Conservation (phyloP, 2,113 vertebrate genomes). For the Piaya cayana region DNA sequence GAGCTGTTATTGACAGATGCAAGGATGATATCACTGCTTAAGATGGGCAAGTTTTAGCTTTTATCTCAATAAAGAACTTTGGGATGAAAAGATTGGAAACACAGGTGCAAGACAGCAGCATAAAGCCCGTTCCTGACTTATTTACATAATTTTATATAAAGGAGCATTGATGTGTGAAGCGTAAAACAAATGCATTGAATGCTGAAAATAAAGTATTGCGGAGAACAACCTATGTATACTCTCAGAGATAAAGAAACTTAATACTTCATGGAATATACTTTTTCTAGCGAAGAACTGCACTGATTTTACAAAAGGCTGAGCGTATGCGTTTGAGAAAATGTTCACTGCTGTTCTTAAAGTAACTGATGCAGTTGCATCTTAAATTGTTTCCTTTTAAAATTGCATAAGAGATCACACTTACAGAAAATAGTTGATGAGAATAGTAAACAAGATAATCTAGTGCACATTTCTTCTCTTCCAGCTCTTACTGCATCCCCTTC, state of each 20-base stretch:
- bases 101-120: slow-evolving; percentile 37
- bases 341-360: not conserved
- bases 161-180: slow-evolving; percentile 11
- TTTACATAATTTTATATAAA: slow-evolving; percentile 65
- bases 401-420: not conserved
- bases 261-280: slow-evolving; percentile 43
- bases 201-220: slow-evolving; percentile 31
- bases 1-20: slow-evolving; percentile 40
- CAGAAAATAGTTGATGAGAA: not conserved
- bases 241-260: not conserved
- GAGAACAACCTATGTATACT: not conserved
- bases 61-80: slow-evolving; percentile 43
- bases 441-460: not conserved
- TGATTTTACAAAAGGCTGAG: not conserved
- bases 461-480: not conserved
- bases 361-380: not conserved
- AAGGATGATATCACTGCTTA: slow-evolving; percentile 17
- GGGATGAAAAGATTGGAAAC: slow-evolving; percentile 34
- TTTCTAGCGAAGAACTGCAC: not conserved
- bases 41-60: slow-evolving; percentile 57
- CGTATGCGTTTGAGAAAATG: not conserved
- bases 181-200: slow-evolving; percentile 32
- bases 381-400: not conserved
- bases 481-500: not conserved
- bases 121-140: slow-evolving; percentile 27